Base-by-base conservation (phyloP, 2,888 invertebrate genomes). In the Drosophila tripunctata region DNA sequence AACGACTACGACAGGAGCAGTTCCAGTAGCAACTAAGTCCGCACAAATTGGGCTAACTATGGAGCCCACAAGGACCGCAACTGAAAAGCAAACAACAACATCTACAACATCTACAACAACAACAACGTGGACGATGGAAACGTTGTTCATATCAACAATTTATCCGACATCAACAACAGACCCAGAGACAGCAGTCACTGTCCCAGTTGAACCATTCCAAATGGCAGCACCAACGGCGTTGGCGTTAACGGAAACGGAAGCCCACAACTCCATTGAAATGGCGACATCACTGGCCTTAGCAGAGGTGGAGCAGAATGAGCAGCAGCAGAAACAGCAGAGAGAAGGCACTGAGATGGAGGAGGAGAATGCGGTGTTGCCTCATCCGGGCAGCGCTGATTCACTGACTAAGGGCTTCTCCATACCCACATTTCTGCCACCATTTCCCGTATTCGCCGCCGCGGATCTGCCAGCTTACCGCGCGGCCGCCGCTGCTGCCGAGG, bases 341-440 rank as follows among this genome's bases (percentile, higher is more conserved):
- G 30, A 19, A 17, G 8, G 7, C 8, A 33, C n/a, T n/a, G 19
- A 5, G 21, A 48, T 31, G 21, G 30, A 41, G 31, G 47, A 48
- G 22, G 54, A 52, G 44, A 56, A 40, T 40, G 43, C 50, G 12
- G 44, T 60, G 43, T 12, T 60, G 38, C 66, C 61, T 43, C 78
- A 80, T 77, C 79, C 85, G 70, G 78, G 67, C 63, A 81, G 50
- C 43, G 71, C 89, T 47, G 89, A 90, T 71, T 83, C 86, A 69
- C 76, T 89, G 78, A 89, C 88, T 62, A 90, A 89, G 75, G 89
- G 90, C 12, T 89, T 89, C 77, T 89, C 90, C 52, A 89, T 89
- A 63, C 89, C 89, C 36, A 89, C 89, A 60, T 90, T 89, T 68
- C 73, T 90, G 72, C 90, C 90, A 36, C 89, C 89, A 47, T 89